Base-by-base conservation (phyloP, 2,888 invertebrate species). In the Mechanitis mazaeus region DNA sequence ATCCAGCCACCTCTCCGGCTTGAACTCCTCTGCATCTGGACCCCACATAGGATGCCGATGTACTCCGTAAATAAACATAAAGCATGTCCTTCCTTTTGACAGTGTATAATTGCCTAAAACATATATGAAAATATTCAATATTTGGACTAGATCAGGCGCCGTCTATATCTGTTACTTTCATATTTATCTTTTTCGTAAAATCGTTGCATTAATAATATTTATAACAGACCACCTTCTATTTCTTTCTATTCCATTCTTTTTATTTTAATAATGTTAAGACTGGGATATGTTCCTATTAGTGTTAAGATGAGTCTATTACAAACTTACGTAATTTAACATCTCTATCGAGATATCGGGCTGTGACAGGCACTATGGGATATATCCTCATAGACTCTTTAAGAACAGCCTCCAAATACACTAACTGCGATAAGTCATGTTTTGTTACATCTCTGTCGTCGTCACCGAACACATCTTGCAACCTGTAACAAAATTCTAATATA, bases 371-470 rank as follows among this genome's bases (percentile, higher is more conserved):
- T 2, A 83, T 78, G 6, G 79, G 76, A 64, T 78, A 78, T 1
- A 83, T 59, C 38, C 84, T 68, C 76, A 83, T 76, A 55, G 78
- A 76, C 60, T 84, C 84, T 59, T 83, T 83, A 11, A 84, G 68
- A 3, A 82, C 79, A 0, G 84, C 81, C 31, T 84, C 84, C 45
- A 81, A 55, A 59, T 81, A 84, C 4, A 79, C 74, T 64, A 84
- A 47, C 42, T 50, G 28, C 2, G 31, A 11, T n/a, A 50, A 31
- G 11, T 50, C 50, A 9, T 50, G 31, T 31, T 50, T 83, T 20
- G 78, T 78, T 0, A 79, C 71, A 6, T 80, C 77, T 3, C 79
- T 64, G 47, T 80, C 80, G 9, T 72, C 72, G 4, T 76, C 73
- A 1, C 76, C 81, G 4, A 84, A 72, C 1, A 83, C 76, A 12